Percentiles rank a stretch among this genome's conserved stretches.
These are phyloP conservation scores for Hydractinia symbiolongicarpus DNA, from an alignment of 30 jellyfish, hydroid and myxozoan species.

Conservation along the genomic window DNA sequence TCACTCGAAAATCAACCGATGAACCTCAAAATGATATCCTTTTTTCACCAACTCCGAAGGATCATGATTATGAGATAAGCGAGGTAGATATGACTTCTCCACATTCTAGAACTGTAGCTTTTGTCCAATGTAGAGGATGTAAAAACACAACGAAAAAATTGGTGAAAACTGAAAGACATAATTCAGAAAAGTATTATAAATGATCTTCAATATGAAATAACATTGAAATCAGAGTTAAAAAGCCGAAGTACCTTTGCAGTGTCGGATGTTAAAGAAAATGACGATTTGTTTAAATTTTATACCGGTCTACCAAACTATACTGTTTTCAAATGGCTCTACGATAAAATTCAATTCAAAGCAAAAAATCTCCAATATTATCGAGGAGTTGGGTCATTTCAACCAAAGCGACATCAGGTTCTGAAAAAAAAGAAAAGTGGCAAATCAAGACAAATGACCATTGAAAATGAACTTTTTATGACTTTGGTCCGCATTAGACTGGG, in stretches of 20 bases:
- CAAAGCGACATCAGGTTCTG: no score
- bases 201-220: neutral
- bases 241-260: neutral
- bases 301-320: neutral
- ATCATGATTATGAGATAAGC: no score
- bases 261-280: neutral
- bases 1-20: no score
- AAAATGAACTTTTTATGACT: no score
- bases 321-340: neutral
- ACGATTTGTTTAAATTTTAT: neutral
- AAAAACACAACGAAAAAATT: neutral
- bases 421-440: no score
- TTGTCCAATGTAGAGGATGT: neutral
- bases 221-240: neutral
- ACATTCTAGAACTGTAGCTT: neutral
- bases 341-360: neutral
- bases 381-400: no score
- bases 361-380: neutral
- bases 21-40: no score
- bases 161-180: neutral
- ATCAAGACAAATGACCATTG: no score
- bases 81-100: neutral
- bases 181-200: neutral
- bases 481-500: no score
- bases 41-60: no score